Evolutionary conservation across 2,113 vertebrate species (phyloP).

Genomic region (Platysternon megacephalum): DNA sequence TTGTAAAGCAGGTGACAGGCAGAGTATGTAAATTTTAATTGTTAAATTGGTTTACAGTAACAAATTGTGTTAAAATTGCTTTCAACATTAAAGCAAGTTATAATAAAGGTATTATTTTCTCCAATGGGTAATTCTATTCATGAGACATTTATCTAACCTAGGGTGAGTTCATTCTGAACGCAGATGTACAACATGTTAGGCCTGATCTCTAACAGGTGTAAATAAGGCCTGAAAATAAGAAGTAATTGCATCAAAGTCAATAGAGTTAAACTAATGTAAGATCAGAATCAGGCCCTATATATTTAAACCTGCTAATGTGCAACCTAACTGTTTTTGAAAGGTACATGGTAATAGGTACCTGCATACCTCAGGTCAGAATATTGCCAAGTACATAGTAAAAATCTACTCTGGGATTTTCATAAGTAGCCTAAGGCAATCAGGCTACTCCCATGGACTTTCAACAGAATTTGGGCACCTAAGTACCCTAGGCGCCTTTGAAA

Average conservation of each 20-base stretch:
- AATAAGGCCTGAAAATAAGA: neutral
- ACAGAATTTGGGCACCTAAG: neutral
- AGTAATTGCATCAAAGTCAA: neutral
- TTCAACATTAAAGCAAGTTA: rapidly evolving
- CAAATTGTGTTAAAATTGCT: constrained; percentile 41
- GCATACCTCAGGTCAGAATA: neutral
- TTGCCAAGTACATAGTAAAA: neutral
- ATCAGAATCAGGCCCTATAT: neutral
- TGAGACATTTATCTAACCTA: neutral
- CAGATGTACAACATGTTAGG: neutral
- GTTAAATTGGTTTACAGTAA: constrained; percentile 29
- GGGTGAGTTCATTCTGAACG: neutral
- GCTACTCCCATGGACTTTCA: neutral
- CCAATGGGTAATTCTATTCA: neutral
- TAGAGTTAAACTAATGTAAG: neutral
- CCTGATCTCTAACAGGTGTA: neutral
- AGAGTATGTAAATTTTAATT: neutral
- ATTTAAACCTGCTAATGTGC: constrained; percentile 37
- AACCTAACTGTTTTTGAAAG: constrained; percentile 51
- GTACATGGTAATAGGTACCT: constrained; percentile 12
- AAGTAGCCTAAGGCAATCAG: rapidly evolving
- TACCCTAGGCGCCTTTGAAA: neutral
- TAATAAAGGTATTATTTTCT: neutral
- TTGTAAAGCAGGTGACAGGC: neutral
- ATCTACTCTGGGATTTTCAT: neutral